Evolutionary conservation across 2,888 invertebrate species (phyloP).

Genomic region (Cephalotes varians): DNA sequence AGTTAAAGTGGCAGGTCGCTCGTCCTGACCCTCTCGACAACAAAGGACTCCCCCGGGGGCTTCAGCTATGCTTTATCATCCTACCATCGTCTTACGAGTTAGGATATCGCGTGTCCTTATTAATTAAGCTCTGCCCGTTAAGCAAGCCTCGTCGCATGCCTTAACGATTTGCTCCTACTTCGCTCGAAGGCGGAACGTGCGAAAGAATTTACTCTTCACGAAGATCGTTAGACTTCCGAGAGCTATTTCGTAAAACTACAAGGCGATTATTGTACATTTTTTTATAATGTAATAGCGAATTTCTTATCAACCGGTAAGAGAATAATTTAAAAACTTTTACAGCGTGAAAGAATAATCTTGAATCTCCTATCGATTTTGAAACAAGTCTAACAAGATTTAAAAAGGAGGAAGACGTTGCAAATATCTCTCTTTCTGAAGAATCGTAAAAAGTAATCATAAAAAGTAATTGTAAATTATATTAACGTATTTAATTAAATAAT

Average conservation of each 20-base stretch:
- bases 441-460: no score
- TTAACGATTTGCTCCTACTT: conserved; percentile 81
- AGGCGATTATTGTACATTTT: background rate
- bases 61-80: conserved; percentile 78
- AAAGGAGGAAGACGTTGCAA: background rate
- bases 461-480: no score
- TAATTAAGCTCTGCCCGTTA: conserved; percentile 84
- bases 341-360: background rate
- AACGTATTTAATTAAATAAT: background rate
- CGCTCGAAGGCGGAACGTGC: conserved; percentile 65
- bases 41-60: conserved; percentile 85
- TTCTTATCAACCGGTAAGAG: background rate
- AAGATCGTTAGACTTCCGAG: conserved; percentile 15
- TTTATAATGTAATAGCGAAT: background rate
- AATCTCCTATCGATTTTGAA: background rate
- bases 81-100: conserved; percentile 80
- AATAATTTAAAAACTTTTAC: background rate
- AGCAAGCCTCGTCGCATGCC: conserved; percentile 84
- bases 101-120: conserved; percentile 86
- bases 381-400: background rate
- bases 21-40: conserved; percentile 84
- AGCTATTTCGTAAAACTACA: conserved; percentile 11
- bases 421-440: background rate
- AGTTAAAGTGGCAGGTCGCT: conserved; percentile 83
- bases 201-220: conserved; percentile 71